Evolutionary conservation across 2,113 vertebrate species (phyloP), one percentile per base, ranked within the genome.

Genomic region (Reinhardtius hippoglossoides): DNA sequence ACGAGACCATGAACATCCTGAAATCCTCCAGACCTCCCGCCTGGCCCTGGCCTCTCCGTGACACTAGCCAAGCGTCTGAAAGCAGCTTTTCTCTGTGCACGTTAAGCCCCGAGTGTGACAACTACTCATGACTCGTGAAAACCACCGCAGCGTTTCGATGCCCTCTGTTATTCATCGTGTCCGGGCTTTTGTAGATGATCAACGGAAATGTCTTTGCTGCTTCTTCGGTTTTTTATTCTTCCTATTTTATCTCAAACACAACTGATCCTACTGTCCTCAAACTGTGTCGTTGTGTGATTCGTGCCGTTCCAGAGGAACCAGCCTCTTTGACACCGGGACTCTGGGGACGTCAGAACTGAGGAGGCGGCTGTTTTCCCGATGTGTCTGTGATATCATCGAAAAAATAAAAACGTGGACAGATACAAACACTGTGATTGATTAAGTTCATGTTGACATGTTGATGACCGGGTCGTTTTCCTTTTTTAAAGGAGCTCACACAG

Each of bases 1-100:
- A 56, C 68, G 76, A 78, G 67, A 73, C 68, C 13, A 58, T 80
- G 80, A 76, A 78, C 82, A 66, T 76, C 76, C 72, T 76, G 57
- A 77, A 78, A 82, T 75, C 54, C 74, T 74, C 21, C 84, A 80
- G 80, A 69, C 80, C 78, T 81, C 78, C 78, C 56, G 68, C 69
- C 20, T 63, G 9, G 24, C 69, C 31, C 68, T 61, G 69, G 58
- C 73, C 73, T 68, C 71, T 46, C 23, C 16, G 1, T 68, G 74
- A 66, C 80, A 71, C 74, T 27, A 80, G 56, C 27, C 58, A 62
- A 76, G 71, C 42, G 4, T 78, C 71, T 72, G 55, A 26, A 42
- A 71, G 8, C 15, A 1, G 35, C 27, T 71, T 68, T 46, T 58
- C 59, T 58, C 42, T 14, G 59, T 62, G 50, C 46, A 42, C 0